Base-by-base conservation (phyloP, 2,888 invertebrate genomes). In the Limulus polyphemus region DNA sequence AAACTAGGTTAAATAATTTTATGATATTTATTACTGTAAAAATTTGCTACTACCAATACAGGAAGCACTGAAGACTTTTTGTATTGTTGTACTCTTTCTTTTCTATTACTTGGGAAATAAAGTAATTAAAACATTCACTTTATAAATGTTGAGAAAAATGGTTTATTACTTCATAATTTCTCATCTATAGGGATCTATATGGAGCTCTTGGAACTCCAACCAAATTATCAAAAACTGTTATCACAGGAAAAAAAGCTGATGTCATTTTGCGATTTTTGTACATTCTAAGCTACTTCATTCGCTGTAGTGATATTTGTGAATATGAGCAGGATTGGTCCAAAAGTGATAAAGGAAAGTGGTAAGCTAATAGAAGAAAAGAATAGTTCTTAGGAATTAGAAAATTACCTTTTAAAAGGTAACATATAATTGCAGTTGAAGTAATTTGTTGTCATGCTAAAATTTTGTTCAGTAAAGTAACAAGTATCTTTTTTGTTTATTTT, bases 241-340 rank as follows among this genome's bases (percentile, higher is more conserved):
- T 94, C 68, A 83, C 86, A 48, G 80, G 80, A 2, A 75, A 75
- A 60, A 83, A 86, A 73, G 78, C 81, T 3, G 81, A 83, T 11
- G 77, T 86, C 63, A 81, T 92, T 58, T 83, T 84, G 70, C 84
- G 84, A 71, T 80, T 93, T 11, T 79, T 94, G 10, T 82, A 83
- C 65, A 83, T 89, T 49, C 78, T 94, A 32, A 88, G 90, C 0
- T 95, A 94, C 75, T 93, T 95, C 73, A 83, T 94, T 65, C 83
- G 90, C 56, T 90, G 88, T 75, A 84, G 84, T 69, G 84, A 86
- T 72, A 83, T 88, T 58, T 80, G 69, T 76, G 71, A 81, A 77
- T n/a, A 71, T 70, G 65, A 54, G 1, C 56, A 61, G 48, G 66
- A 64, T 47, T 1, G 3, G 32, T 32, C 32, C 32, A 32, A 32